Conservation (phyloP, 2,888 invertebrate genomes). For the Troides helena region DNA sequence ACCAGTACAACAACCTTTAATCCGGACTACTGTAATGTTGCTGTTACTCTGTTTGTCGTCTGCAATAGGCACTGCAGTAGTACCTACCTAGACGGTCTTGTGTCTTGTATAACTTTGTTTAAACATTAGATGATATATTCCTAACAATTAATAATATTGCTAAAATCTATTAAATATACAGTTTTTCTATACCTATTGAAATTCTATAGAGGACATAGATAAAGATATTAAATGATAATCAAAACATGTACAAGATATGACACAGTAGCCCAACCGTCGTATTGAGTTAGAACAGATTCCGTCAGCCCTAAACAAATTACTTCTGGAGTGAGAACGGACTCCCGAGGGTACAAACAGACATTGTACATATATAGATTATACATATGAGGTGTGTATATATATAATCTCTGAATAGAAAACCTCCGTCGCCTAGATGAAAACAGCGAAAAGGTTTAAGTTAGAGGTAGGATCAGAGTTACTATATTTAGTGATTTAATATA, state of each 20-base stretch:
- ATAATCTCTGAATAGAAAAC: not conserved
- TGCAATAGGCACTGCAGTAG: no score
- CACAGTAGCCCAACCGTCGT: not conserved
- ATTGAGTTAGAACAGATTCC: not conserved
- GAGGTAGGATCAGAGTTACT: not conserved
- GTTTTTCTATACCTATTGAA: no score
- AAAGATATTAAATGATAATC: not conserved
- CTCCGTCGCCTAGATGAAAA: not conserved
- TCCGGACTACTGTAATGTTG: no score
- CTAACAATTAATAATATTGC: no score
- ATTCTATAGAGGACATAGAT: no score
- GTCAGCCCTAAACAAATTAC: constrained; percentile 22
- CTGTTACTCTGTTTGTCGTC: no score
- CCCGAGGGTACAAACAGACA: constrained; percentile 1
- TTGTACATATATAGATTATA: not conserved
- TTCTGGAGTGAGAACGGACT: constrained; percentile 11
- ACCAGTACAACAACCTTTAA: no score
- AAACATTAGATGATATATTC: no score
- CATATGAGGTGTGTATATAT: not conserved
- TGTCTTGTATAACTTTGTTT: no score
- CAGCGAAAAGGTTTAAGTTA: not conserved
- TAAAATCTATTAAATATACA: no score
- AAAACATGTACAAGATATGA: not conserved
- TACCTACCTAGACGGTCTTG: no score
- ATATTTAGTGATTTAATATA: no score